Evolutionary conservation across 2,888 invertebrate species (phyloP).

Genomic region (Galeruca laticollis): DNA sequence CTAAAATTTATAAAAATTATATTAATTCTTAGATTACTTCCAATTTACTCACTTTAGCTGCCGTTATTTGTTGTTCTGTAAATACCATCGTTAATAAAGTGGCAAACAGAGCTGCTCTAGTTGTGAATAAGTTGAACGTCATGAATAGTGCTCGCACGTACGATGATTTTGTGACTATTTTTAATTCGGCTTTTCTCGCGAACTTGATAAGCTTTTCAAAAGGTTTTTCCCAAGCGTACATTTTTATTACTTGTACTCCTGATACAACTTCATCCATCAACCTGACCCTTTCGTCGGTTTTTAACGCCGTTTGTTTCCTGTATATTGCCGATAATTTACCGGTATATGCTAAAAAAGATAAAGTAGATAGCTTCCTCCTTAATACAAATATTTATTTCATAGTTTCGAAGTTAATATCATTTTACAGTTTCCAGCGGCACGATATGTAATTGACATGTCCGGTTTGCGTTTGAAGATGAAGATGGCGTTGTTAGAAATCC

Average conservation of each 20-base stretch:
- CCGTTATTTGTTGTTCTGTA: slow-evolving; percentile 75
- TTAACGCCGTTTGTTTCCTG: slow-evolving; percentile 83
- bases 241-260: slow-evolving; percentile 89
- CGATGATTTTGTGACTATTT: slow-evolving; percentile 73
- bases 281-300: slow-evolving; percentile 91
- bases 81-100: slow-evolving; percentile 79
- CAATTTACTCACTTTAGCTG: slow-evolving; percentile 72
- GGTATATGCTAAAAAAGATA: slow-evolving; percentile 70
- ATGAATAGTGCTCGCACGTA: slow-evolving; percentile 77
- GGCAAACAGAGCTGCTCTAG: slow-evolving; percentile 82
- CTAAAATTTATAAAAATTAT: slow-evolving; percentile 47
- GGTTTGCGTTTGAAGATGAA: no score
- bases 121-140: slow-evolving; percentile 84
- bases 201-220: slow-evolving; percentile 74
- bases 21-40: no score
- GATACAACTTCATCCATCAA: slow-evolving; percentile 95
- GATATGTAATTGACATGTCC: no score
- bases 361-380: no score
- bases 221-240: slow-evolving; percentile 82
- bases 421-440: no score
- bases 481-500: no score
- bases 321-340: slow-evolving; percentile 74
- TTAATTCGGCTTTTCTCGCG: slow-evolving; percentile 71
- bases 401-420: no score
- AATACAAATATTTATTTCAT: no score